Evolutionary conservation across 2,113 vertebrate species (phyloP), one percentile per base, ranked within the genome.

Genomic region (Ciconia maguari): DNA sequence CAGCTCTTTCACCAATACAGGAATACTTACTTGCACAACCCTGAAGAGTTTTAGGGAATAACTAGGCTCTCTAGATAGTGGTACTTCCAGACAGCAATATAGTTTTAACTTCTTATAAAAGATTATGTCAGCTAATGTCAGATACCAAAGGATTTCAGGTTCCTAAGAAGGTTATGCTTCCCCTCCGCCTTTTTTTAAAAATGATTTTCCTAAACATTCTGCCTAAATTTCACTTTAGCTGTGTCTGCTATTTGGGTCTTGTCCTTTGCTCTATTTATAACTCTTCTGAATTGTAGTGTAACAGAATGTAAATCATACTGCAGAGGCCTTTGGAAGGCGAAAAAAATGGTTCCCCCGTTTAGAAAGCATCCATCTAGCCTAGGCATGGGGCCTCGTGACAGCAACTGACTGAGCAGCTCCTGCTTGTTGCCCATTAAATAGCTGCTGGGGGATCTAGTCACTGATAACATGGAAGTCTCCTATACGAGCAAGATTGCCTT

Each of bases 111-210:
- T 91, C 49, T 69, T 44, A 17, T 18, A 32, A 76, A 65, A 76
- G 6, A 25, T 36, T 80, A 26, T 55, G 13, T 19, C 51, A 46
- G 36, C 29, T 89, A 64, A 60, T 51, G 17, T 77, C 44, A 83
- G 21, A 57, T 41, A 49, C 6, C 27, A 70, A 74, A 51, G 18
- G 4, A 86, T 83, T 90, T 79, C 26, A 46, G 34, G 26, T 57
- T 87, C 30, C 41, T 77, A 77, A 44, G 52, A 52, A 80, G 36
- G 36, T 27, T 66, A 38, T 44, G 6, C 3, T 5, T 1, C 1
- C 2, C 2, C 49, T 24, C 9, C 1, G 4, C 6, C 8, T 6
- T 38, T n/a, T 60, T 18, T 2, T 26, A 32, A 26, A 32, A 68
- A 32, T 61, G 14, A 10, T 44, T 74, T 86, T 88, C 44, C 17